Percentiles rank a stretch among this genome's conserved stretches.
Conservation (phyloP, 2,113 vertebrate genomes). For the Rhadina sibilatrix region DNA sequence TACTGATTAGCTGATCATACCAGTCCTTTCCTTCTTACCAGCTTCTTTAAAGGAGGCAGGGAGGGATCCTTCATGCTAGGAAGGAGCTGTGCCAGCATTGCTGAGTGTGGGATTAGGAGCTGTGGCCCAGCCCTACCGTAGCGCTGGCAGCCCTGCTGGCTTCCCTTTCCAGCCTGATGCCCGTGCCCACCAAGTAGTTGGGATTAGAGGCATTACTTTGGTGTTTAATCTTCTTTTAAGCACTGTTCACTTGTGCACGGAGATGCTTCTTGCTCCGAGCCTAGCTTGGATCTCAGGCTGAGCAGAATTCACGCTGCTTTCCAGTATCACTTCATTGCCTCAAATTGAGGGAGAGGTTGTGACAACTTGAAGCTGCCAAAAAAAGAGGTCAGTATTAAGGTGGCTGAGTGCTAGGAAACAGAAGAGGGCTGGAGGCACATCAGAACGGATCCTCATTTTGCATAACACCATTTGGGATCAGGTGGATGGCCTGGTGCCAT, state of each 20-base stretch:
- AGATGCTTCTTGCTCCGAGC: conserved; percentile 50
- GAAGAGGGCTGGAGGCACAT: neutral
- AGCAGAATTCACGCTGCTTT: conserved; percentile 41
- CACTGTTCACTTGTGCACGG: neutral
- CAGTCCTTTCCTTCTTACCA: neutral
- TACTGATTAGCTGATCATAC: conserved; percentile 1
- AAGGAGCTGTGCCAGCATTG: neutral
- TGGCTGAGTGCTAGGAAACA: conserved; percentile 15
- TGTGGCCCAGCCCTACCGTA: neutral
- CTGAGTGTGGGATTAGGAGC: conserved; percentile 13
- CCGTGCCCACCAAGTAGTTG: neutral
- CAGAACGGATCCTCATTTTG: conserved; percentile 25
- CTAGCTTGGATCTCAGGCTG: neutral
- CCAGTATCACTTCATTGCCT: conserved; percentile 13
- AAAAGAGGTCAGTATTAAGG: neutral
- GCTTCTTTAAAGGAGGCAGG: neutral
- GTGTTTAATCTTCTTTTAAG: conserved; percentile 35
- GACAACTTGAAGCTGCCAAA: neutral
- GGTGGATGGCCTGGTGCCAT: conserved; percentile 29
- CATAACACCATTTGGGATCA: neutral
- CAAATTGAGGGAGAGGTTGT: neutral
- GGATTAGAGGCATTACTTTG: conserved; percentile 51
- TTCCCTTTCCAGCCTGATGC: conserved; percentile 14
- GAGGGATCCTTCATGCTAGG: neutral
- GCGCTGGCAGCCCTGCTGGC: neutral